Evolutionary conservation across 2,888 invertebrate genomes (phyloP).

Genomic region (Tuta absoluta): DNA sequence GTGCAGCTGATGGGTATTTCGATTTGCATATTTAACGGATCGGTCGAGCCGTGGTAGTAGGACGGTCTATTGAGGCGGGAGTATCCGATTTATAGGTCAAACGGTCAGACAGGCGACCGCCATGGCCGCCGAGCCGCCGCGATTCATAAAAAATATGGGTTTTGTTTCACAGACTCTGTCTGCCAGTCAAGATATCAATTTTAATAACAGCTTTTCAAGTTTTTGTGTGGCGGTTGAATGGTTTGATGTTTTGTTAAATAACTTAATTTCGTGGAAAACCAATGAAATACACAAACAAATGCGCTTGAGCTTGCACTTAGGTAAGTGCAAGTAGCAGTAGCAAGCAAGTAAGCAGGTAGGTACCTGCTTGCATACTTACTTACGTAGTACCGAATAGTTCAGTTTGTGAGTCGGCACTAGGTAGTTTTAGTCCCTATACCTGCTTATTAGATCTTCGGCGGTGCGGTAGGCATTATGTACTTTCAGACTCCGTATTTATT

Average conservation of each 20-base stretch:
- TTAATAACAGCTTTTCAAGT: neutral
- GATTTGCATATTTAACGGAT: conserved; percentile 17
- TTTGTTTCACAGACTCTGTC: conserved; percentile 3
- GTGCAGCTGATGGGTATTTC: neutral
- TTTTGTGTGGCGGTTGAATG: neutral
- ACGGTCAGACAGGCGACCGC: conserved; percentile 20
- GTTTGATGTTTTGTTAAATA: neutral
- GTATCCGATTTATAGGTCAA: conserved; percentile 21
- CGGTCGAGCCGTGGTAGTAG: neutral
- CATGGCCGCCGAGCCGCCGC: neutral
- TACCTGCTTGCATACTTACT: too few species aligned
- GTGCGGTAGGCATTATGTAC: neutral
- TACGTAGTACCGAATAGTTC: too few species aligned
- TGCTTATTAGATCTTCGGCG: neutral
- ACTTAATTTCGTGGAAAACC: neutral
- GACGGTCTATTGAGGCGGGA: neutral
- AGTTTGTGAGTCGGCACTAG: too few species aligned
- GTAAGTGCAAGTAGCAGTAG: too few species aligned
- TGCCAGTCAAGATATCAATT: neutral
- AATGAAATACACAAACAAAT: neutral
- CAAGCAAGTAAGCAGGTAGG: too few species aligned
- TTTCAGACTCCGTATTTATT: neutral
- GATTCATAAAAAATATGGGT: neutral
- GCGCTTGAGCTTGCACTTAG: too few species aligned
- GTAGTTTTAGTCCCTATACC: too few species aligned